phyloP scores from a whole-genome alignment of 2,797 vertebrate species.

The Poecile montanus region DNA sequence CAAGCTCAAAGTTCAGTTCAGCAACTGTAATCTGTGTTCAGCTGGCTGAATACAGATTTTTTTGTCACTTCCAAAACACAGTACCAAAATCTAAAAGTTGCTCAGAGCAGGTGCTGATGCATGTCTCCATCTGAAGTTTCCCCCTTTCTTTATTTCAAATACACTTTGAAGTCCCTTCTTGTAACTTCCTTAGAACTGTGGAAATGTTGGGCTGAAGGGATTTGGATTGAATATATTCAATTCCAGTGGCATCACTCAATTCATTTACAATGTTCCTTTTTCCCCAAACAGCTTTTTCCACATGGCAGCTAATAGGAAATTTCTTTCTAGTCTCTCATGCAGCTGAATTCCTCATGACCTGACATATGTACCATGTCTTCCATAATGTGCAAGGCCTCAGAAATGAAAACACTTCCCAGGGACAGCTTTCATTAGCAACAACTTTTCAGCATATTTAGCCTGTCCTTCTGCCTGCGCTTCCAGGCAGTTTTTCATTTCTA shows the following conservation, averaged over 20 bases:
- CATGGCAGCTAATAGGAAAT: constrained; percentile 8
- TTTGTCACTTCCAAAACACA: constrained; percentile 6
- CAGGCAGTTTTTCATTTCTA: not conserved
- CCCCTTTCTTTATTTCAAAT: not conserved
- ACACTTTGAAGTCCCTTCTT: not conserved
- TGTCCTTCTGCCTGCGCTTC: not conserved
- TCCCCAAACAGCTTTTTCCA: constrained; percentile 26
- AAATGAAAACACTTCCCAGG: not conserved
- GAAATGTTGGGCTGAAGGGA: not conserved
- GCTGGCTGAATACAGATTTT: not conserved
- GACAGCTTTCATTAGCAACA: constrained; percentile 16
- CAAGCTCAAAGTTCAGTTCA: constrained; percentile 5
- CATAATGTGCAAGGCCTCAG: not conserved
- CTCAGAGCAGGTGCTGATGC: constrained; percentile 35
- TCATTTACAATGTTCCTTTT: not conserved
- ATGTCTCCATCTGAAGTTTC: not conserved
- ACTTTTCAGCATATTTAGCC: not conserved
- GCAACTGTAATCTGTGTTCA: constrained; percentile 5
- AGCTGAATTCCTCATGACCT: constrained; percentile 31
- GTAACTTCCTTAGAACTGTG: not conserved
- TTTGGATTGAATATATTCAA: not conserved
- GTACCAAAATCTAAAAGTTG: not conserved
- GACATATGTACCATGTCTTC: not conserved
- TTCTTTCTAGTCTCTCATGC: constrained; percentile 1
- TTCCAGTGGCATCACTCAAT: not conserved